Conservation (phyloP, 2,797 vertebrate species). For the Todus mexicanus region DNA sequence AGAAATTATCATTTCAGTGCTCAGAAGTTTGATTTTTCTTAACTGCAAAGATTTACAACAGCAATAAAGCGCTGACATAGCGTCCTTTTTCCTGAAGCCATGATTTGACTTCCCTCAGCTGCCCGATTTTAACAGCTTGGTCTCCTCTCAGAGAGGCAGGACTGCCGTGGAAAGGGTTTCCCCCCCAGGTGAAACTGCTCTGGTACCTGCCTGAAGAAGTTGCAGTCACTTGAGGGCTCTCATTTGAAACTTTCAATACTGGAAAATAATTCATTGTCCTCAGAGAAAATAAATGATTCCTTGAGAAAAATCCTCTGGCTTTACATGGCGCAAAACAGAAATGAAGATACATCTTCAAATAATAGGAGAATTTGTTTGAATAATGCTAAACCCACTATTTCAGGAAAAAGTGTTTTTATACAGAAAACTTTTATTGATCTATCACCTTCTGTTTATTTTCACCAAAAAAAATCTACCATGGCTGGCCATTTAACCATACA, state of each 20-base stretch:
- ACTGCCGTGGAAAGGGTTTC: neutral
- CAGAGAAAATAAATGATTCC: neutral
- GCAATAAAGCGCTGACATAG: constrained; percentile 10
- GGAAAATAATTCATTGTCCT: neutral
- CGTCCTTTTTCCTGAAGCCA: neutral
- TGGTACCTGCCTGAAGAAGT: neutral
- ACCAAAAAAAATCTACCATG: neutral
- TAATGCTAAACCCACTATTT: neutral
- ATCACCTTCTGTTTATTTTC: neutral
- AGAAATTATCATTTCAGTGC: neutral
- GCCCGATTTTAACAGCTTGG: neutral
- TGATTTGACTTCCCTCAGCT: neutral
- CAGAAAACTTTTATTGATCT: neutral
- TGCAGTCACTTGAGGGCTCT: neutral
- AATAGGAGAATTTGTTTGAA: neutral
- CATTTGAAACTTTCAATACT: neutral
- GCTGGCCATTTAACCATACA: neutral
- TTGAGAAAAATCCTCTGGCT: neutral
- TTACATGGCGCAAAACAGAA: neutral
- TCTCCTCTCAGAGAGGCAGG: neutral
- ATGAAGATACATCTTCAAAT: neutral
- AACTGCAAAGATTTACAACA: constrained; percentile 31
- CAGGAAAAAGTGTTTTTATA: neutral
- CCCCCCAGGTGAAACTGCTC: neutral
- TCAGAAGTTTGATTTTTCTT: constrained; percentile 43